Percentiles rank a stretch among this genome's conserved stretches.
phyloP scores from a whole-genome alignment of 2,113 vertebrate species.

The Scatophagus argus region DNA sequence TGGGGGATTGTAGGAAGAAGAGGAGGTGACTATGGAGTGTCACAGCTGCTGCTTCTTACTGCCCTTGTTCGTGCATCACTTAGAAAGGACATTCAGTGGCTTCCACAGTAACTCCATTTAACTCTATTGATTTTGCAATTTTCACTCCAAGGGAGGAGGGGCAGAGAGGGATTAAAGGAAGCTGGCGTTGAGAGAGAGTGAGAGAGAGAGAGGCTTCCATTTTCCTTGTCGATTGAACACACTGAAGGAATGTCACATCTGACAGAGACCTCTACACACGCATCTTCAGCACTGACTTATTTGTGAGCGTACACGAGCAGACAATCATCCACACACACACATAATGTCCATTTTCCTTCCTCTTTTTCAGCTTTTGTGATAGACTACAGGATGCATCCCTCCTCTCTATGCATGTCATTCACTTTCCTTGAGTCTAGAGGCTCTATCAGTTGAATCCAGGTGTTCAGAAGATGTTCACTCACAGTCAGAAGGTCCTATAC shows the following conservation, averaged over 20 bases:
- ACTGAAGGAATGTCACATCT: conserved; percentile 69
- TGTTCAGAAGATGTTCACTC: conserved; percentile 29
- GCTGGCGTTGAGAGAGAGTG: conserved; percentile 55
- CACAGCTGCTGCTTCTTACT: conserved; percentile 63
- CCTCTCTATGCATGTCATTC: conserved; percentile 47
- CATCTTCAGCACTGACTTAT: conserved; percentile 29
- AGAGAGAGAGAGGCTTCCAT: conserved; percentile 58
- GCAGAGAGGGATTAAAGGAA: conserved; percentile 59
- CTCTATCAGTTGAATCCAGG: conserved; percentile 47
- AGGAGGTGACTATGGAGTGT: conserved; percentile 54
- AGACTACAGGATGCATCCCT: conserved; percentile 63
- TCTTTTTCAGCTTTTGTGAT: conserved; percentile 48
- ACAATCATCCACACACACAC: conserved; percentile 8
- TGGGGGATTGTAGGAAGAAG: conserved; percentile 6
- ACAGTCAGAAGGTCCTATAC: conserved; percentile 32
- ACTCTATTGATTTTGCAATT: conserved; percentile 86
- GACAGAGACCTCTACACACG: conserved; percentile 44
- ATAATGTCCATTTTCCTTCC: conserved; percentile 17
- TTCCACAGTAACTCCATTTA: conserved; percentile 84
- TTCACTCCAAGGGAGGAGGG: conserved; percentile 62
- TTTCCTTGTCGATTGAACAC: conserved; percentile 64
- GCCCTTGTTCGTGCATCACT: conserved; percentile 77
- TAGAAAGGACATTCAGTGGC: conserved; percentile 81
- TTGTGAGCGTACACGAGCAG: conserved; percentile 19
- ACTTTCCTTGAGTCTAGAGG: conserved; percentile 34